Evolutionary conservation across 1,140 invertebrate species (phyloP), one percentile per base, ranked within the genome.

Genomic region (Teleogryllus occipitalis): DNA sequence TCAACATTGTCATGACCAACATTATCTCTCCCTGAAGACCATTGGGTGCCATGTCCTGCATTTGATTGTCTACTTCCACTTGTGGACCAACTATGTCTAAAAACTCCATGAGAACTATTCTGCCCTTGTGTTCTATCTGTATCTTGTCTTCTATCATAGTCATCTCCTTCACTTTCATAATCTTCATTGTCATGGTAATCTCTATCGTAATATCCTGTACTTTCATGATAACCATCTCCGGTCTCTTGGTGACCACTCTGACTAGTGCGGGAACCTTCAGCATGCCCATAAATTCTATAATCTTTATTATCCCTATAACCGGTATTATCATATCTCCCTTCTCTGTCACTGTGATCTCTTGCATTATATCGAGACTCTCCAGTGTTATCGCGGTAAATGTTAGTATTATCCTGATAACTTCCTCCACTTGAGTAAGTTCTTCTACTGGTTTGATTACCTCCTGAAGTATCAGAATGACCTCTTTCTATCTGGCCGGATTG

Each of bases 121-220:
- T 18, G 54, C 7, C 54, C 54, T 7, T 18, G 54, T 10, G 54
- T 65, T 14, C 46, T 21, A 65, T 54, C 27, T n/a, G 48, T 7
- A 15, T 54, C 54, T 65, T 65, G 21, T 18, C 49, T 21, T 22
- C 72, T 47, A 47, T 72, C 74, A 22, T 54, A 54, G 12, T 39
- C 3, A 74, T 74, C 22, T 15, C 77, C 75, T 75, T 22, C 49
- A 74, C 72, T 74, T 22, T 47, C 73, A 73, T 65, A 47, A 39
- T 75, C 72, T 27, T 72, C 77, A 80, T 54, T 39, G 12, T 80
- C 75, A 77, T 46, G 79, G 54, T 10, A 74, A 74, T 8, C 78
- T 74, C 8, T 49, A 77, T 46, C 75, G 54, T 10, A 74, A 74
- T 8, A 73, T 74, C 8, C 65, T n/a, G n/a, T 79, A 78, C n/a